A percentile compares a stretch with the other conserved stretches of the same genome.
These are phyloP conservation scores for Heteromurus nitidus DNA, from an alignment of 2,888 invertebrate species.

Conservation along the genomic window DNA sequence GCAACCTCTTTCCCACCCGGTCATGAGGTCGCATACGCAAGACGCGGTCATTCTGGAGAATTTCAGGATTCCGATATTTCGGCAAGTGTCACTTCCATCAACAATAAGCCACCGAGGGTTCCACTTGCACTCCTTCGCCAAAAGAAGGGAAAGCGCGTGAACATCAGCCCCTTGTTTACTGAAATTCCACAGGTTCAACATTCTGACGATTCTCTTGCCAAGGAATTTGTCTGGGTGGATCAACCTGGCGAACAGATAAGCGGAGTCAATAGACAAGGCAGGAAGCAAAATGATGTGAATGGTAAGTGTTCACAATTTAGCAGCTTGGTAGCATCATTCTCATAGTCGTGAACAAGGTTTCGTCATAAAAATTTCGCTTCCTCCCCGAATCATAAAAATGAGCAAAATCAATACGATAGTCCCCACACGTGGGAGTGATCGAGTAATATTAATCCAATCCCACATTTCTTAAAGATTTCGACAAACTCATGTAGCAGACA, in stretches of 20 bases:
- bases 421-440: no score
- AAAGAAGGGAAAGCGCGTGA: slow-evolving; percentile 70
- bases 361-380: no score
- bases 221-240: slow-evolving; percentile 60
- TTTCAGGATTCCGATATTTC: slow-evolving; percentile 30
- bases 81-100: slow-evolving; percentile 67
- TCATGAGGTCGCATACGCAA: slow-evolving; percentile 71
- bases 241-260: not conserved
- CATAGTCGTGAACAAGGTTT: no score
- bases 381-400: no score
- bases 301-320: slow-evolving; percentile 36
- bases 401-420: no score
- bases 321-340: no score
- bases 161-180: slow-evolving; percentile 71
- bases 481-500: no score
- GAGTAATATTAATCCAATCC: no score
- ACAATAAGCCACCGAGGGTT: slow-evolving; percentile 70
- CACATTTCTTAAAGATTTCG: no score
- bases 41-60: slow-evolving; percentile 43
- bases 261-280: slow-evolving; percentile 49
- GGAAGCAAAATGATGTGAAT: slow-evolving; percentile 43
- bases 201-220: not conserved
- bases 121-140: slow-evolving; percentile 71
- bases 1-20: slow-evolving; percentile 66
- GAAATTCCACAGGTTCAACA: slow-evolving; percentile 44